phyloP scores from a whole-genome alignment of 2,888 invertebrate genomes.

The Bhutanitis thaidina region DNA sequence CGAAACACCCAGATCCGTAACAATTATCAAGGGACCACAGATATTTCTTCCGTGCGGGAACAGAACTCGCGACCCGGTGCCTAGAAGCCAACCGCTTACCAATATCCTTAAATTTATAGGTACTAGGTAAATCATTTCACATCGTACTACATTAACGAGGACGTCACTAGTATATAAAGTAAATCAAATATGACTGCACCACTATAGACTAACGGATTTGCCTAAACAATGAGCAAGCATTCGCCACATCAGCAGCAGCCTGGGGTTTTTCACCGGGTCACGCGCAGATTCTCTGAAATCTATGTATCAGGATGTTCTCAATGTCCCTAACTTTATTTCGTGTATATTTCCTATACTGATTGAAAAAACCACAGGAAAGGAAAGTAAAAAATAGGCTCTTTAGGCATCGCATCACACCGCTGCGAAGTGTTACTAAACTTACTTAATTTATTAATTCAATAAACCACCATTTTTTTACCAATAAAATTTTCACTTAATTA shows the following conservation, averaged over 20 bases:
- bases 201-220: conserved; percentile 48
- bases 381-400: no score
- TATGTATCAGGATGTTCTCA: conserved; percentile 57
- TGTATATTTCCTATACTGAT: conserved; percentile 31
- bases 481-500: no score
- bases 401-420: conserved; percentile 12
- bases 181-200: conserved; percentile 41
- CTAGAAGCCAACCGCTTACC: no score
- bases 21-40: no score
- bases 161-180: conserved; percentile 19
- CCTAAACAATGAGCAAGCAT: conserved; percentile 53
- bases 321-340: conserved; percentile 26
- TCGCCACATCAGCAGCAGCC: no score
- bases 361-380: conserved; percentile 14
- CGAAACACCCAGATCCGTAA: no score
- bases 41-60: no score
- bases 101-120: no score
- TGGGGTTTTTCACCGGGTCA: conserved; percentile 54
- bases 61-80: no score
- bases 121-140: no score
- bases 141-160: background rate
- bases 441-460: no score
- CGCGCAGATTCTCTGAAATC: conserved; percentile 53
- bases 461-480: no score
- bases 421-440: background rate